Evolutionary conservation across 2,888 invertebrate genomes (phyloP).

Genomic region (Watsonalla binaria): DNA sequence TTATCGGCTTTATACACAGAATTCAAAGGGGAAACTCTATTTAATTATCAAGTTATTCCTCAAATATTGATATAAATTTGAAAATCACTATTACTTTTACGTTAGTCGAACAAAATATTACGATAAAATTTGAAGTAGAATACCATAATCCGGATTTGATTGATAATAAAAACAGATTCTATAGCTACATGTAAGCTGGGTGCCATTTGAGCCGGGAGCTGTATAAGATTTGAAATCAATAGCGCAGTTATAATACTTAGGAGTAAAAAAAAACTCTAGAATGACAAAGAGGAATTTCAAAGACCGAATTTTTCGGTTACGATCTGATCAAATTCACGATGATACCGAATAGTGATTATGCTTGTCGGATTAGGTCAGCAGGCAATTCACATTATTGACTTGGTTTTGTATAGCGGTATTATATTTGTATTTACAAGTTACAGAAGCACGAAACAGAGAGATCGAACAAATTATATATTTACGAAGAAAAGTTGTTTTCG

Average conservation of each 20-base stretch:
- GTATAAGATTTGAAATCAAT: background rate
- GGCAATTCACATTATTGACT: background rate
- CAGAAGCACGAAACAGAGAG: conserved; percentile 18
- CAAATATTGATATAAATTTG: too few species aligned
- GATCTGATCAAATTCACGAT: conserved; percentile 1
- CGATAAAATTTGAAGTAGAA: too few species aligned
- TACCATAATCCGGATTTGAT: too few species aligned
- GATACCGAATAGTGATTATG: background rate
- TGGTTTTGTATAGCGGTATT: conserved; percentile 8
- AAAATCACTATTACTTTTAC: too few species aligned
- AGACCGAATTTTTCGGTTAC: background rate
- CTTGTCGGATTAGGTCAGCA: conserved; percentile 1
- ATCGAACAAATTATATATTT: conserved; percentile 20
- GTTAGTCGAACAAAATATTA: too few species aligned
- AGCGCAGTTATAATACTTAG: background rate
- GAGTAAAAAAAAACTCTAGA: background rate
- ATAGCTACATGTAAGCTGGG: background rate
- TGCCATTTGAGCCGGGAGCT: background rate
- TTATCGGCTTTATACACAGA: conserved; percentile 16
- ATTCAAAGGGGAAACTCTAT: background rate
- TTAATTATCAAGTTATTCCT: background rate
- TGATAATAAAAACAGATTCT: too few species aligned
- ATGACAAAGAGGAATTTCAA: background rate
- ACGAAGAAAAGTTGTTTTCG: conserved; percentile 8
- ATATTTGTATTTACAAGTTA: conserved; percentile 12